Percentiles rank a stretch among this genome's conserved stretches.
These are phyloP conservation scores for Syndactyla subalaris DNA, from an alignment of 2,797 vertebrate species.

Conservation along the genomic window DNA sequence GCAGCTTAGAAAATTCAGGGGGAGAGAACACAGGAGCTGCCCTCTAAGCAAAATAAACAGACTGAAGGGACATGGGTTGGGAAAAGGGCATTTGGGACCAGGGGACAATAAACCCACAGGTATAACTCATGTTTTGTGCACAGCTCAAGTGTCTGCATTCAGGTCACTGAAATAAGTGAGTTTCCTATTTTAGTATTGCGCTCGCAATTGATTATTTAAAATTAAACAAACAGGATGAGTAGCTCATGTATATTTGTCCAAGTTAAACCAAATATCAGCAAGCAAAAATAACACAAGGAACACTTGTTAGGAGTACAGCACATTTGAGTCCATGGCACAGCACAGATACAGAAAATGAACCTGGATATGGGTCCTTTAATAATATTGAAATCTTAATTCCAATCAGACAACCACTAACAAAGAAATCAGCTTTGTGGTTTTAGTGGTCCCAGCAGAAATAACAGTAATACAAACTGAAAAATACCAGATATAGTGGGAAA, in stretches of 20 bases:
- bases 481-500: background rate
- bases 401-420: background rate
- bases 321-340: background rate
- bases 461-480: background rate
- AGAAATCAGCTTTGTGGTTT: background rate
- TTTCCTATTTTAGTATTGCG: background rate
- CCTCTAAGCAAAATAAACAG: conserved; percentile 13
- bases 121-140: fast-evolving
- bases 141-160: background rate
- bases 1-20: background rate
- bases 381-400: background rate
- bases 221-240: background rate
- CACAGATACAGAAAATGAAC: background rate
- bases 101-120: background rate
- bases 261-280: background rate
- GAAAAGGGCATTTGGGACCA: background rate
- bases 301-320: fast-evolving
- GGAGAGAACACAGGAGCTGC: background rate
- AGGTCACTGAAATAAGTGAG: background rate
- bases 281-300: background rate
- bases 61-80: background rate
- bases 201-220: background rate
- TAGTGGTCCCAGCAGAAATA: background rate
- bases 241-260: background rate
- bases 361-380: background rate